A percentile compares a stretch with the other conserved stretches of the same genome.
Conservation (phyloP, 2,888 invertebrate genomes). For the Acholoe squamosa region DNA sequence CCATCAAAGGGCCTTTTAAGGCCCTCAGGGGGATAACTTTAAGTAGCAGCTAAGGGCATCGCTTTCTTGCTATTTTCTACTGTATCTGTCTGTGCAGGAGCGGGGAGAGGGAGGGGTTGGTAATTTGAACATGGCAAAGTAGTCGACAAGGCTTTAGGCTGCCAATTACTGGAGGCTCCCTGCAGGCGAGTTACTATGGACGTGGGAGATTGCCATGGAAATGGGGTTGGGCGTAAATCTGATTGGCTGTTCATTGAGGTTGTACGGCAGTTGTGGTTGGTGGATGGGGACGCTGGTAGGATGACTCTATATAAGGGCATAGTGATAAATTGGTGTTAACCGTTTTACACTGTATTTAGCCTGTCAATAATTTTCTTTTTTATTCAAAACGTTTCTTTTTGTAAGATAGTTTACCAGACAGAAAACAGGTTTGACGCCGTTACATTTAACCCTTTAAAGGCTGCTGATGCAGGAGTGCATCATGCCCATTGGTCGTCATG, state of each 20-base stretch:
- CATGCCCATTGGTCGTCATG: too few relatives aligned
- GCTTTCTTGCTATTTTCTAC: neutral
- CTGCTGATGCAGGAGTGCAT: too few relatives aligned
- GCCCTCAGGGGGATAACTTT: neutral
- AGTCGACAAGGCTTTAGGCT: slow-evolving; percentile 4
- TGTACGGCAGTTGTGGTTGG: neutral
- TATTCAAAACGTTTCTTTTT: too few relatives aligned
- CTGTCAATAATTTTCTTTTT: too few relatives aligned
- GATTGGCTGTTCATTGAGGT: slow-evolving; percentile 14
- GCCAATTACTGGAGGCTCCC: slow-evolving; percentile 20
- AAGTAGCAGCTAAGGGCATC: neutral
- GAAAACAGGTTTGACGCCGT: too few relatives aligned
- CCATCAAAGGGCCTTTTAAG: neutral
- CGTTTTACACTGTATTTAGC: too few relatives aligned
- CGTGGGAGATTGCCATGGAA: slow-evolving; percentile 25
- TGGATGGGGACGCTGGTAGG: too few relatives aligned
- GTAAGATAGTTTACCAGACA: too few relatives aligned
- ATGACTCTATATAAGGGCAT: too few relatives aligned
- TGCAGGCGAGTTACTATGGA: slow-evolving; percentile 17
- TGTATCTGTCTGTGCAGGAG: neutral
- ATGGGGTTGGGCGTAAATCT: neutral
- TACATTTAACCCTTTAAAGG: too few relatives aligned
- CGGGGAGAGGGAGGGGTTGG: slow-evolving; percentile 3
- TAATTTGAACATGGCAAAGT: neutral
- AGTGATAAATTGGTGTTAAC: too few relatives aligned